Conservation (phyloP, 1,140 invertebrate genomes). For the Spodoptera frugiperda region DNA sequence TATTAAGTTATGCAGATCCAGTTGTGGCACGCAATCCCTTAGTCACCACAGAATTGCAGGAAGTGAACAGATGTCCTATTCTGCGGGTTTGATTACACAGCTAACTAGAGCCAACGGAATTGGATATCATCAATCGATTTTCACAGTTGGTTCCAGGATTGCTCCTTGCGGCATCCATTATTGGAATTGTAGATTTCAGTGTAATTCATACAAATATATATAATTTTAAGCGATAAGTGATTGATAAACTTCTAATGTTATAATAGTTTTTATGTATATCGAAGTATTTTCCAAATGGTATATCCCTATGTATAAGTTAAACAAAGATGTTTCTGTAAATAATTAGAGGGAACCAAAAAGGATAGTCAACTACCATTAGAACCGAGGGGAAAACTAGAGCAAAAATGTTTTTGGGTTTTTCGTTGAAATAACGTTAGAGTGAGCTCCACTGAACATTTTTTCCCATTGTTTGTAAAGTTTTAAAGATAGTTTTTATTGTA, state of each 20-base stretch:
- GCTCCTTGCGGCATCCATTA: neutral
- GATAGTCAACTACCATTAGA: neutral
- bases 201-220: too few relatives aligned
- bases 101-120: neutral
- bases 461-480: neutral
- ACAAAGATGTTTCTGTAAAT: neutral
- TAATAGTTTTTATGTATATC: too few relatives aligned
- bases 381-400: neutral
- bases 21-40: neutral
- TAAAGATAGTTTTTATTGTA: neutral
- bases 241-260: too few relatives aligned
- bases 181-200: neutral
- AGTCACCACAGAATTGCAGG: neutral
- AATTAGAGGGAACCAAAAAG: neutral
- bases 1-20: neutral
- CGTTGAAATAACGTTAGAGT: neutral
- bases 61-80: slow-evolving; percentile 4
- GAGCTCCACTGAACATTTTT: neutral
- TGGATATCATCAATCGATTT: neutral
- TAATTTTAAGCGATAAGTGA: too few relatives aligned
- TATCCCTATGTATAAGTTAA: neutral
- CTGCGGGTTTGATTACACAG: neutral
- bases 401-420: neutral
- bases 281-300: too few relatives aligned
- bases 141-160: neutral